Conservation (phyloP, 2,113 vertebrate species). For the Eidolon helvum region DNA sequence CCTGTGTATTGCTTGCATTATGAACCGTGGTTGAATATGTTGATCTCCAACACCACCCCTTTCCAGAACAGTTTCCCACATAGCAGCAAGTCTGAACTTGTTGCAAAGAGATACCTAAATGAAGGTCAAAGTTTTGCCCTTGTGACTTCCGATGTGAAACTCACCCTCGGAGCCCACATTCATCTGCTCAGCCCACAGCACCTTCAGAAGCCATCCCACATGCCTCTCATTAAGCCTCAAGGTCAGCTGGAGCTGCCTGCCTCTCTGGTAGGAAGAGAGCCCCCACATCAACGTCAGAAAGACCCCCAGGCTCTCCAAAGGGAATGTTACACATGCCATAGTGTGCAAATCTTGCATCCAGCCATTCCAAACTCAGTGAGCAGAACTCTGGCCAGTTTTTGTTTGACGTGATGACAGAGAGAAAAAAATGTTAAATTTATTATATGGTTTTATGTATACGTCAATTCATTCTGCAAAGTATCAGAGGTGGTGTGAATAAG, state of each 20-base stretch:
- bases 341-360: neutral
- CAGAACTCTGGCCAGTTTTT: neutral
- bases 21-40: rapidly evolving
- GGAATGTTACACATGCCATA: rapidly evolving
- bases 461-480: neutral
- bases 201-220: neutral
- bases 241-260: neutral
- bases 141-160: neutral
- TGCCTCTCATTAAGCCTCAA: neutral
- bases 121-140: no score
- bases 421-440: neutral
- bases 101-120: neutral
- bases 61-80: no score
- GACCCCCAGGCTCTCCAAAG: neutral
- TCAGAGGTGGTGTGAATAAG: neutral
- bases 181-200: neutral
- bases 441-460: neutral
- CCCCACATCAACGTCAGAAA: neutral
- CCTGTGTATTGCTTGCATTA: neutral
- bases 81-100: neutral
- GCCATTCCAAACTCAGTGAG: rapidly evolving
- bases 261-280: neutral
- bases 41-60: no score
- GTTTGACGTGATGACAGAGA: neutral
- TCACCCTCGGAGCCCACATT: rapidly evolving